These are phyloP conservation scores for Epizoanthus illoricatus DNA, from an alignment of 92 coral and sea anemone species.

Conservation along the genomic window DNA sequence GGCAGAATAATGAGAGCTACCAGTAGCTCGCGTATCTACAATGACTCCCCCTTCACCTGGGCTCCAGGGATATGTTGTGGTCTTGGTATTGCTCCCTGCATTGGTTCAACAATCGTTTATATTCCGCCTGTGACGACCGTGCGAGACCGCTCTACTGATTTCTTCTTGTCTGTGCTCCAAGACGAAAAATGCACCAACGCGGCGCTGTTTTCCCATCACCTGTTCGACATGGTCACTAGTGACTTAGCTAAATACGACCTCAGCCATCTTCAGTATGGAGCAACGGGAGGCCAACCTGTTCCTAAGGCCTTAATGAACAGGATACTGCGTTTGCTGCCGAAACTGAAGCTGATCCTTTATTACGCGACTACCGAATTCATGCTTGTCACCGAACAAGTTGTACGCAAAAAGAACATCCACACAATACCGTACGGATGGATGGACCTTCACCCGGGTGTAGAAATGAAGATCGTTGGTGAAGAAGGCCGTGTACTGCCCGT, in stretches of 20 bases:
- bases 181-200: constrained; percentile 58
- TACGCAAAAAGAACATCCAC: constrained; percentile 34
- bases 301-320: constrained; percentile 18
- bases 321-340: constrained; percentile 38
- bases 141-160: constrained; percentile 37
- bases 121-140: constrained; percentile 51
- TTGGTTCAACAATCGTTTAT: constrained; percentile 49
- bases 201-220: constrained; percentile 35
- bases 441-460: constrained; percentile 48
- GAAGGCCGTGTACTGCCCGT: constrained; percentile 41
- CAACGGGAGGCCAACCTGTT: constrained; percentile 34
- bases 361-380: constrained; percentile 51
- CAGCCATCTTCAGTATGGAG: constrained; percentile 6
- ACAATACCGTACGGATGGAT: constrained; percentile 39
- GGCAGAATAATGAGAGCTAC: constrained; percentile 39
- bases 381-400: constrained; percentile 25
- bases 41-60: constrained; percentile 56
- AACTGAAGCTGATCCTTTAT: constrained; percentile 2
- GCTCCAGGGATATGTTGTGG: constrained; percentile 37
- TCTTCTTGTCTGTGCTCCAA: constrained; percentile 35
- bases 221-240: constrained; percentile 41
- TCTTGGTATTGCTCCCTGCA: constrained; percentile 29
- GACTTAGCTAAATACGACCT: constrained; percentile 11
- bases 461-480: constrained; percentile 44
- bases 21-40: constrained; percentile 27